Evolutionary conservation across 2,888 invertebrate genomes (phyloP).

Genomic region (Philereme vetulata): DNA sequence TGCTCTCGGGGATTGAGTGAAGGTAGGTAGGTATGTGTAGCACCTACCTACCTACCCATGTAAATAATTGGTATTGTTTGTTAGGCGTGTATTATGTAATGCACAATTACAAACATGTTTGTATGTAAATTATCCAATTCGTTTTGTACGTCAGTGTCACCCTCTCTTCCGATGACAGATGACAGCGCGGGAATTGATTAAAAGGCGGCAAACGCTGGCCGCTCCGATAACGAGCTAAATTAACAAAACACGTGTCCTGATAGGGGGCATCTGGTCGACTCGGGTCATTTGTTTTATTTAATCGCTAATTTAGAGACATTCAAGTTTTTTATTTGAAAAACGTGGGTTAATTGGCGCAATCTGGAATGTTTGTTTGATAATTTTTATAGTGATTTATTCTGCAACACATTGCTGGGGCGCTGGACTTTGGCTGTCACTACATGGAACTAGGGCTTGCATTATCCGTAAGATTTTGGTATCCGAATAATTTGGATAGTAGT

Average conservation of each 20-base stretch:
- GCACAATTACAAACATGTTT: no score
- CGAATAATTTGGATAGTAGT: no score
- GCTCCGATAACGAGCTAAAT: slow-evolving; percentile 69
- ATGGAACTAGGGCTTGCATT: no score
- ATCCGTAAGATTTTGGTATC: no score
- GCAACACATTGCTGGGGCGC: no score
- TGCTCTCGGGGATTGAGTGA: no score
- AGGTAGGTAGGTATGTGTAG: no score
- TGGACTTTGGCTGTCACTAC: no score
- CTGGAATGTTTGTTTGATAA: slow-evolving; percentile 36
- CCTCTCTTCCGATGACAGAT: slow-evolving; percentile 29
- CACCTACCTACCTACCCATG: no score
- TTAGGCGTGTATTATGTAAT: no score
- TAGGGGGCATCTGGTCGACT: slow-evolving; percentile 69
- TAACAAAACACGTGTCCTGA: slow-evolving; percentile 70
- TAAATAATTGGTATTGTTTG: no score
- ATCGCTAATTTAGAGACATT: slow-evolving; percentile 67
- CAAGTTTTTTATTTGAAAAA: slow-evolving; percentile 58
- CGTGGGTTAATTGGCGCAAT: slow-evolving; percentile 63
- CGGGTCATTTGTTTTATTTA: slow-evolving; percentile 63
- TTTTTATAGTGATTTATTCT: slow-evolving; percentile 40
- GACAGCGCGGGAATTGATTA: slow-evolving; percentile 65
- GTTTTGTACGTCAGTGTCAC: slow-evolving; percentile 41
- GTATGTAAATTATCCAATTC: no score
- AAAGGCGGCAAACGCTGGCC: slow-evolving; percentile 49